Percentiles rank a stretch among this genome's conserved stretches.
Conservation (phyloP, 1,140 invertebrate species). For the Vanessa tameamea region DNA sequence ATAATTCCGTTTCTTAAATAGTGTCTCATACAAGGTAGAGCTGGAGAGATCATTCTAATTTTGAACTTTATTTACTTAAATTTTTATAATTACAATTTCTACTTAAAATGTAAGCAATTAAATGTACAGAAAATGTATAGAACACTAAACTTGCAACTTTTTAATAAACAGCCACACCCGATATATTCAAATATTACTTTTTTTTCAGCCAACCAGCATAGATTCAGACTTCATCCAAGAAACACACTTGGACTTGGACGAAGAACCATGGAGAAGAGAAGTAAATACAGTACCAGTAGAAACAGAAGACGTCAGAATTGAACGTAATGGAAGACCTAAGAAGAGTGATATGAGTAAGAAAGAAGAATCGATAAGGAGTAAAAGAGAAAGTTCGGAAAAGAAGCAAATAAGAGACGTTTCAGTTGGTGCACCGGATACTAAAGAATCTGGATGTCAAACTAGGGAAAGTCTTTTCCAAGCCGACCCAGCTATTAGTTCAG, state of each 20-base stretch:
- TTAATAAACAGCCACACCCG: no score
- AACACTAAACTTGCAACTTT: no score
- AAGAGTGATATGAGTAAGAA: slow-evolving; percentile 65
- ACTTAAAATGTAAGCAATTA: no score
- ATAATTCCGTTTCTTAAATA: no score
- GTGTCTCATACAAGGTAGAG: no score
- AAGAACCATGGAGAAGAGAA: slow-evolving; percentile 78
- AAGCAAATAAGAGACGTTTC: slow-evolving; percentile 70
- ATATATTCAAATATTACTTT: neutral
- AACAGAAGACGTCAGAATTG: slow-evolving; percentile 59
- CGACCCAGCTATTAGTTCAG: slow-evolving; percentile 65
- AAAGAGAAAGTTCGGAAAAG: slow-evolving; percentile 58
- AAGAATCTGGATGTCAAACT: slow-evolving; percentile 90
- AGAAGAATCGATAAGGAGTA: slow-evolving; percentile 66
- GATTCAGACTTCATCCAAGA: slow-evolving; percentile 71
- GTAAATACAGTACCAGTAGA: slow-evolving; percentile 56
- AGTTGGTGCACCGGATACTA: slow-evolving; percentile 83
- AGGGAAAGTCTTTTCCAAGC: slow-evolving; percentile 87
- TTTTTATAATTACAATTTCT: no score
- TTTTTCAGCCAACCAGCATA: slow-evolving; percentile 64
- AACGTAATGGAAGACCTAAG: slow-evolving; percentile 66
- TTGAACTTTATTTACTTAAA: no score
- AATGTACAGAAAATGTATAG: no score
- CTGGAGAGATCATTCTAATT: no score
- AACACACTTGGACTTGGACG: slow-evolving; percentile 69